Base-by-base conservation (phyloP, 1,140 invertebrate species). In the Portunus trituberculatus region DNA sequence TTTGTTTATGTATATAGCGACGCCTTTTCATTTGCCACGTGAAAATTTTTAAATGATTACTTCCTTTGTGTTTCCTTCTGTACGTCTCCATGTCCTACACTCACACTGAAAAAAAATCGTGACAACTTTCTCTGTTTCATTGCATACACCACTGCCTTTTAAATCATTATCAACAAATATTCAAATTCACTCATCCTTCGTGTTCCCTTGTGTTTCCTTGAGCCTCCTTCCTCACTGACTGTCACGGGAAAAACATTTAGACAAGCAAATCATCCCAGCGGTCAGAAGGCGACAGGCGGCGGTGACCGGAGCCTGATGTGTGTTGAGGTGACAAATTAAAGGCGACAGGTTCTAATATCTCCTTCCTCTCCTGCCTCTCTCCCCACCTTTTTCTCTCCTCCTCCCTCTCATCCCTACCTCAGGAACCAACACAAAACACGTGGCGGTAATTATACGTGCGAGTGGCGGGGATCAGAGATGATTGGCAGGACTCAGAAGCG, bases 391-490 rank as follows among this genome's bases (percentile, higher is more conserved):
- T 59, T 10, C 52, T 20, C 52, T 20, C 20, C 52, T 20, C 67
- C n/a, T n/a, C n/a, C 67, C 20, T 25, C 6, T 25, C 25, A 8
- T 8, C 67, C 25, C 16, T 8, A 25, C 67, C 20, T 8, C 67
- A 76, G 67, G 67, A 76, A 25, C 67, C 67, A 76, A 76, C 67
- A 76, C 67, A 76, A 76, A 76, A 76, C 67, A 76, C 67, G 67
- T 76, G 67, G 67, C 67, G 12, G 67, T 76, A 76, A 76, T 76
- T 76, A 76, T 76, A 76, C 25, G 67, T 76, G 67, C 25, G 67
- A 20, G 67, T 76, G 67, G n/a, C 67, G 67, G 20, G 67, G 67
- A 76, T 25, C 16, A 76, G 67, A 7, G 67, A 76, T 76, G 67
- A 76, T 76, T 76, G 67, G 67, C 67, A 76, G 67, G 67, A 1